Evolutionary conservation across 2,113 vertebrate genomes (phyloP).

Genomic region (Chlorocebus sabaeus): DNA sequence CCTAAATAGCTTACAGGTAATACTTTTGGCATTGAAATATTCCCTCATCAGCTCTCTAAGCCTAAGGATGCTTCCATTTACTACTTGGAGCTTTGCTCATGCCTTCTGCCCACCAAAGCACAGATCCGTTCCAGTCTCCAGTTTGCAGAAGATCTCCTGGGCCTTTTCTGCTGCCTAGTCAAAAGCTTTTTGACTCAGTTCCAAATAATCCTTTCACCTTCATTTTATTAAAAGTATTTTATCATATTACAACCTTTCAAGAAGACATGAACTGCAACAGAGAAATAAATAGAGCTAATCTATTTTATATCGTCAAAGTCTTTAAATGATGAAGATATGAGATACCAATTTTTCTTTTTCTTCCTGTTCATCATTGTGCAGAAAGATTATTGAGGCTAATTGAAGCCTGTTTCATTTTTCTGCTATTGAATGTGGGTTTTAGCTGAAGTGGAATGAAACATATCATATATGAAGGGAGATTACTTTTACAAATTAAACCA

Average conservation of each 20-base stretch:
- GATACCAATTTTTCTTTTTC: slow-evolving; percentile 38
- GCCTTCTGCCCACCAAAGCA: neutral
- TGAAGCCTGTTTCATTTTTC: slow-evolving; percentile 78
- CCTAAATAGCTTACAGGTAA: neutral
- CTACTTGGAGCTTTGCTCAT: neutral
- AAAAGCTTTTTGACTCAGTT: slow-evolving; percentile 74
- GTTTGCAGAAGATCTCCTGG: neutral
- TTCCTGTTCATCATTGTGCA: slow-evolving; percentile 80
- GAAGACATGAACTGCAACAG: slow-evolving; percentile 45
- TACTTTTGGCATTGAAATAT: neutral
- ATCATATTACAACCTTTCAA: slow-evolving; percentile 71
- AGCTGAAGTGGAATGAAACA: slow-evolving; percentile 81
- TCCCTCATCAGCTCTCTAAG: neutral
- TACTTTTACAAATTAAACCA: slow-evolving; percentile 85
- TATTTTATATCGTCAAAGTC: slow-evolving; percentile 77
- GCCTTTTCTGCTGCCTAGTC: neutral
- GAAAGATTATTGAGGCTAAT: slow-evolving; percentile 84
- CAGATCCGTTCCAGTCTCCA: neutral
- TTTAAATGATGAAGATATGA: slow-evolving; percentile 70
- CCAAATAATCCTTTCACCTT: slow-evolving; percentile 71
- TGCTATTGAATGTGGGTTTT: slow-evolving; percentile 79
- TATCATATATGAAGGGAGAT: slow-evolving; percentile 79
- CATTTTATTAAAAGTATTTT: slow-evolving; percentile 71
- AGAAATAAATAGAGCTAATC: slow-evolving; percentile 79
- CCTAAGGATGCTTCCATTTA: neutral